Base-by-base conservation (phyloP, 2,797 vertebrate genomes). In the Periophthalmus magnuspinnatus region DNA sequence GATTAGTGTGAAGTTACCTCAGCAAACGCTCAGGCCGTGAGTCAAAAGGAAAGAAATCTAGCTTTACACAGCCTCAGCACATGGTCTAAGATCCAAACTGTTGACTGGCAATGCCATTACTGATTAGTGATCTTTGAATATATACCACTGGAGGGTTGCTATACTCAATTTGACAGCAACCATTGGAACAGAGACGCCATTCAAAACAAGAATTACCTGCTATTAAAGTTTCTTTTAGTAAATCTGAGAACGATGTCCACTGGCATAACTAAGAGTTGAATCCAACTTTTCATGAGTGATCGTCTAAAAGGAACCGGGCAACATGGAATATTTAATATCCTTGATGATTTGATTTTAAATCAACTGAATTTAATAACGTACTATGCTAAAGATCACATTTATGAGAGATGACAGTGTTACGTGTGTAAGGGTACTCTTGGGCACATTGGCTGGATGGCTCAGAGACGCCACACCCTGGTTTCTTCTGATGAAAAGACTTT, bases 1-100 rank as follows among this genome's bases (percentile, higher is more conserved):
- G 86, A 90, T 90, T 90, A 93, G 85, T 71, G 80, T 81, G 86
- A 75, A 89, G 84, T 88, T 86, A 84, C 88, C 88, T 84, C 84
- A 38, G 62, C 81, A 83, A 74, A 81, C 38, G 82, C 86, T 81
- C 81, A 76, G 75, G 80, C 77, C 79, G 63, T 83, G 81, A 88
- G 84, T 86, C 81, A 85, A 81, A 72, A 72, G 52, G 58, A 69
- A 73, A 70, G 86, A 83, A 79, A 81, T 82, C 81, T 77, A 74
- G 81, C 80, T 71, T 67, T 71, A 55, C 55, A 56, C 21, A 28
- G 55, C 76, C 80, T 82, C 80, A 56, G 21, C 72, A 84, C 71
- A 71, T 82, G 77, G 82, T 77, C 19, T 65, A 4, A 64, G 59
- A 84, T 72, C 82, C 84, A 84, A 82, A 84, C 81, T 83, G 83